Evolutionary conservation across 2,113 vertebrate species (phyloP), one percentile per base, ranked within the genome.

Genomic region (Gymnocephalus cernua): DNA sequence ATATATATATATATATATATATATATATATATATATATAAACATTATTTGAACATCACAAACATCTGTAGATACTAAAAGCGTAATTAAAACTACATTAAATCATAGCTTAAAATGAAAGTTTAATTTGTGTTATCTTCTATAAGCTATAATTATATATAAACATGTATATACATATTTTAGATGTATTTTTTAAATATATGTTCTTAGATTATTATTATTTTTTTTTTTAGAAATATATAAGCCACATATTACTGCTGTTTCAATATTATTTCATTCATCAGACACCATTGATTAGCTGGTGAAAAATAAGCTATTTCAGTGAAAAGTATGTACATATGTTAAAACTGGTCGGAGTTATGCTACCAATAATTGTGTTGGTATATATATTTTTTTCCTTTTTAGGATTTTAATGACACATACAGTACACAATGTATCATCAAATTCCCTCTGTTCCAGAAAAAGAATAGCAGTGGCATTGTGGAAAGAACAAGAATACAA

Each of bases 371-470:
- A 7, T 29, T 58, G 35, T 38, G 8, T 9, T 38, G 35, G 35
- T 38, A 9, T n/a, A n/a, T n/a, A n/a, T n/a, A n/a, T n/a, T n/a
- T n/a, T 38, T 8, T 35, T 8, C 0, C 2, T 38, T 9, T 2
- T 38, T 38, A 41, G 10, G 11, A 15, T 44, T 23, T 63, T 8
- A 63, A 44, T 23, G 2, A 6, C 10, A 13, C 32, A 38, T n/a
- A 25, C 16, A 35, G 8, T 35, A 61, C 29, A 61, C 18, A 12
- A 14, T n/a, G 6, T 64, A 2, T 23, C 38, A 23, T 44, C 21
- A 1, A 41, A 41, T 25, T 15, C 23, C 38, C 6, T 44, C 23
- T 15, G 14, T 50, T 14, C 16, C 44, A 66, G 41, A 16, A 47
- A 48, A 48, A n/a, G n/a, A n/a, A 29, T 12, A 29, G 4, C 14